Base-by-base conservation (phyloP, 2,797 vertebrate species). In the Chlorospingus flavigularis region DNA sequence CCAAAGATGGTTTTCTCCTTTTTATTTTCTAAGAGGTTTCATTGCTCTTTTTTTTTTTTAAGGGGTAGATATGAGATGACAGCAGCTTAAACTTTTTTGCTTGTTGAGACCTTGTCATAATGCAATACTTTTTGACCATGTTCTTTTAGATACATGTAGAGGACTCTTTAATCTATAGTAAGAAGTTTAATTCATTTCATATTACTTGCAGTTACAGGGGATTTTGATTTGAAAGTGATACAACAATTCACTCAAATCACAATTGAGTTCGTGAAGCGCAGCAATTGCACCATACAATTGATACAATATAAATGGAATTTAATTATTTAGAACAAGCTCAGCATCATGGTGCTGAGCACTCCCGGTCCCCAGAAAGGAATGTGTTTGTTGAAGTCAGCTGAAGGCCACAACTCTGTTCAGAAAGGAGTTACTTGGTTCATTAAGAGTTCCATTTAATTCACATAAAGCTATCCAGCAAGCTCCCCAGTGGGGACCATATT, bases 221-320 rank as follows among this genome's bases (percentile, higher is more conserved):
- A 25, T 61, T 91, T 76, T 79, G n/a, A 50, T 82, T 85, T 86
- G 66, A n/a, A 54, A 82, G 33, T 53, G 39, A 47, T 40, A 78
- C 39, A 68, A 25, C 33, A 65, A 11, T 65, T n/a, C 13, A 53
- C 42, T 85, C 42, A 65, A 79, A 72, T 78, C 26, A 31, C 35
- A 73, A 5, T 8, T 54, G 54, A 82, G 21, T 42, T 86, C 35
- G 24, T 14, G 20, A 54, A 47, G 24, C 35, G 13, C 37, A 76
- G 31, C 21, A 79, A 17, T 43, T 83, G 31, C 24, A 47, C 9
- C 58, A 24, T 65, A 8, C 20, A 72, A 4, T 5, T 75, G 60
- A 51, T 31, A 23, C 5, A 23, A 16, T 51, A 28, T 42, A 58
- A 73, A 58, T 16, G 40, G 19, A 45, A 68, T 55, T 37, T 50